Conservation (phyloP, 1,140 invertebrate genomes). For the Drosophila lowei region DNA sequence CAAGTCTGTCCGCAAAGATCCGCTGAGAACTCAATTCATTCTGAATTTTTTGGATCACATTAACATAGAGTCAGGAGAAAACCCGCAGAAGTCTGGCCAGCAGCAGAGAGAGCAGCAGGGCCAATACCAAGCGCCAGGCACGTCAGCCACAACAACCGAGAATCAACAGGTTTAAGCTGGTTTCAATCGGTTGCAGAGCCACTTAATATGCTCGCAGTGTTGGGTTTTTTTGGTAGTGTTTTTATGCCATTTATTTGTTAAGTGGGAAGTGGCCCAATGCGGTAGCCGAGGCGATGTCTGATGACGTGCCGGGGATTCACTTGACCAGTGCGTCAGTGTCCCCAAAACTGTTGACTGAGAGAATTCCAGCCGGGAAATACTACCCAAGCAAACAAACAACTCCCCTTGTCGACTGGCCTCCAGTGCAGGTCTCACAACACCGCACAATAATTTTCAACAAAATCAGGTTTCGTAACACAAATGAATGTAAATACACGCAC, state of each 20-base stretch:
- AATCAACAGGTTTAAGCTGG: slow-evolving; percentile 68
- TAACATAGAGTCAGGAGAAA: slow-evolving; percentile 31
- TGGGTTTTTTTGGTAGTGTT: slow-evolving; percentile 32
- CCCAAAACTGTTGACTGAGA: slow-evolving; percentile 15
- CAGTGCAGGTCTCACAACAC: slow-evolving; percentile 15
- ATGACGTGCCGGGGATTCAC: slow-evolving; percentile 39
- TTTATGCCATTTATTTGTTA: slow-evolving; percentile 49
- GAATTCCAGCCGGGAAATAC: too few relatives aligned
- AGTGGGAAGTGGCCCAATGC: slow-evolving; percentile 53
- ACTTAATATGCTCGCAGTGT: slow-evolving; percentile 42
- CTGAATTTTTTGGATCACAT: slow-evolving; percentile 2
- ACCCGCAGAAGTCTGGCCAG: slow-evolving; percentile 4
- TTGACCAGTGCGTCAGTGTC: slow-evolving; percentile 61
- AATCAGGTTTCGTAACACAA: slow-evolving; percentile 62
- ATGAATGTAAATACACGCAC: slow-evolving; percentile 48
- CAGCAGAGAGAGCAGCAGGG: slow-evolving; percentile 13
- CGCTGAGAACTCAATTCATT: slow-evolving; percentile 20
- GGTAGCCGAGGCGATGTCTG: neutral
- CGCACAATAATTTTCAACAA: slow-evolving; percentile 16
- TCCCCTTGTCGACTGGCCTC: slow-evolving; percentile 1
- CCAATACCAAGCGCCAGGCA: slow-evolving; percentile 27
- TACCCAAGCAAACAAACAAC: slow-evolving; percentile 19
- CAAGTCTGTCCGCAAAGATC: neutral
- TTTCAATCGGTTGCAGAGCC: slow-evolving; percentile 50
- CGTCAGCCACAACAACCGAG: slow-evolving; percentile 8